A percentile compares a stretch with the other conserved stretches of the same genome.
These are phyloP conservation scores for Carapus acus DNA, from an alignment of 2,797 vertebrate species.

Conservation along the genomic window DNA sequence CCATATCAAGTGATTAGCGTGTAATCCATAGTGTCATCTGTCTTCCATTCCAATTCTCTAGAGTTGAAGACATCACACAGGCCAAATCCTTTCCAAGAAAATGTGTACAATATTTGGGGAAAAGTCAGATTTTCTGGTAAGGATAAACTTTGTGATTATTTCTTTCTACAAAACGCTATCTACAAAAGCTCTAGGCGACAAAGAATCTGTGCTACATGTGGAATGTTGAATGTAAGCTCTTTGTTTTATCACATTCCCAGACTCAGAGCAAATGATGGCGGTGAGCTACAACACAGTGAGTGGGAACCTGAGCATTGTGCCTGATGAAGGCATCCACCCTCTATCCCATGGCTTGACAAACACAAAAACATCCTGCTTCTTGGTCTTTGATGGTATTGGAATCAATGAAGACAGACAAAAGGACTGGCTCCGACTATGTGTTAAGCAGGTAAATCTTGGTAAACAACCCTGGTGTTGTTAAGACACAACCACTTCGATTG, in stretches of 20 bases:
- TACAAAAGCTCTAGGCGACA: constrained; percentile 38
- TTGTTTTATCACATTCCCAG: constrained; percentile 65
- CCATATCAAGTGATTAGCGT: neutral
- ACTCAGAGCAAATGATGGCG: constrained; percentile 79
- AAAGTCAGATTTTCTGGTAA: constrained; percentile 90
- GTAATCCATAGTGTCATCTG: neutral
- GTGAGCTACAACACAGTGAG: constrained; percentile 83
- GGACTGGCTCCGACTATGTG: constrained; percentile 90
- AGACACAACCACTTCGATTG: neutral
- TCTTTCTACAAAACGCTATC: constrained; percentile 27
- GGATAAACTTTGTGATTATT: too few relatives aligned
- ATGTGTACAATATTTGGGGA: constrained; percentile 90
- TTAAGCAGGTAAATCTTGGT: constrained; percentile 79
- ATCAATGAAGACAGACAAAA: constrained; percentile 84
- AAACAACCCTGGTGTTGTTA: neutral
- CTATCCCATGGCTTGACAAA: constrained; percentile 52
- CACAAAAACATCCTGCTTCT: constrained; percentile 67
- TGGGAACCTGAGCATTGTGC: constrained; percentile 75
- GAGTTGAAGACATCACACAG: constrained; percentile 83
- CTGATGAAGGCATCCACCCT: constrained; percentile 60
- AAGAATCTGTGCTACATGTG: constrained; percentile 22
- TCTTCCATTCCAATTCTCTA: constrained; percentile 42
- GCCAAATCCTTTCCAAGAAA: constrained; percentile 84
- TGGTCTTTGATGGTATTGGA: constrained; percentile 84
- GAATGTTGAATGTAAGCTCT: constrained; percentile 20